Base-by-base conservation (phyloP, 2,113 vertebrate genomes). In the Lophochroa leadbeateri region DNA sequence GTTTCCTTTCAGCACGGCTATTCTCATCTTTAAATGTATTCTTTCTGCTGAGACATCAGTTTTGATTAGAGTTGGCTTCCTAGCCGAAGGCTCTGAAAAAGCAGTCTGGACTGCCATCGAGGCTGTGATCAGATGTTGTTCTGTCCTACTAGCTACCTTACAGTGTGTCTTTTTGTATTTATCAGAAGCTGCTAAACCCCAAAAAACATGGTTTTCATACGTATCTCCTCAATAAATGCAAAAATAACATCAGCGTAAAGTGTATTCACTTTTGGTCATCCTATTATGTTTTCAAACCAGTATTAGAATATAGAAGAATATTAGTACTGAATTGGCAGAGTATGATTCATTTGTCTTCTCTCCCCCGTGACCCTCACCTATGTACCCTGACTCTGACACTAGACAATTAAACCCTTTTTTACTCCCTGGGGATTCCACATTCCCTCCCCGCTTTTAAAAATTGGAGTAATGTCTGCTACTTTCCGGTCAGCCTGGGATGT, bases 41-140 rank as follows among this genome's bases (percentile, higher is more conserved):
- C 43, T 85, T 96, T 95, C 70, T 92, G 88, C 90, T 93, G 92
- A 91, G 70, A 72, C 44, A 94, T 93, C 80, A 60, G 7, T 95
- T 96, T 93, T 86, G 18, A 95, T 96, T 89, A 89, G 46, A 82
- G 41, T 39, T 93, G 52, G 49, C 82, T 92, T 94, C 53, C 63
- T 83, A 86, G 94, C 89, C 46, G 2, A 82, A 82, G 86, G 87
- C 69, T 94, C 44, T 63, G 74, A 78, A 61, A 84, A 88, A 88
- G 52, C 71, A 10, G 69, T 43, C 78, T 83, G 82, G 87, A 69
- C 68, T 91, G 88, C 69, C 50, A 58, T 27, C 0, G 2, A 83
- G 83, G n/a, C 58, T 94, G 79, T 72, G 71, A 74, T 79, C 63
- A 92, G 50, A 83, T 77, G 50, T 33, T 84, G 37, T 88, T 96